Percentiles rank a stretch among this genome's conserved stretches.
Evolutionary conservation across 2,888 invertebrate genomes (phyloP).

Genomic region (Itoplectis maculator): DNA sequence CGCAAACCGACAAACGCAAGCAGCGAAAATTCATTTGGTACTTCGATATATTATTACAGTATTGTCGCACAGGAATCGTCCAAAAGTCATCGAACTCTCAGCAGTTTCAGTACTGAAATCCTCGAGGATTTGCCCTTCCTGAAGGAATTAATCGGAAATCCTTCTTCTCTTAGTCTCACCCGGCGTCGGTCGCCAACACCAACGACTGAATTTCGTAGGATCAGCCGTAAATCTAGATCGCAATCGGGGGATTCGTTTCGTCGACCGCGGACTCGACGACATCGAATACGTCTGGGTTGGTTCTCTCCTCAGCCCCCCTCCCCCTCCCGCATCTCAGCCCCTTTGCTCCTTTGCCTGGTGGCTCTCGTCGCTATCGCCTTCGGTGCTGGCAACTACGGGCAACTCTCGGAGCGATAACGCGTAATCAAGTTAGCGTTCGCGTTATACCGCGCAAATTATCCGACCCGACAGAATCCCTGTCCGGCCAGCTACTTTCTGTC

Average conservation of each 20-base stretch:
- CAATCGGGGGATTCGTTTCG: slow-evolving; percentile 63
- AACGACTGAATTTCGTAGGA: slow-evolving; percentile 46
- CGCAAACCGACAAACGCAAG: background rate
- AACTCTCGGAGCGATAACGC: slow-evolving; percentile 54
- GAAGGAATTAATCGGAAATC: slow-evolving; percentile 58
- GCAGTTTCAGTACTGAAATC: slow-evolving; percentile 38
- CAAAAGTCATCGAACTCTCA: slow-evolving; percentile 32
- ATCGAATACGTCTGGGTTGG: slow-evolving; percentile 52
- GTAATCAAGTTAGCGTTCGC: slow-evolving; percentile 60
- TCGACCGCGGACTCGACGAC: slow-evolving; percentile 53
- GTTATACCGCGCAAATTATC: slow-evolving; percentile 61
- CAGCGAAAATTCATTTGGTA: background rate
- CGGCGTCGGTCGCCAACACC: slow-evolving; percentile 24
- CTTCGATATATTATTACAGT: slow-evolving; percentile 18
- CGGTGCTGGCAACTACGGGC: slow-evolving; percentile 36
- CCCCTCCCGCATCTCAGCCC: background rate
- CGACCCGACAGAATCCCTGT: slow-evolving; percentile 42
- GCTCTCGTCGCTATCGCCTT: slow-evolving; percentile 36
- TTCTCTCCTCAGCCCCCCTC: slow-evolving; percentile 34
- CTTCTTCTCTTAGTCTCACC: slow-evolving; percentile 33
- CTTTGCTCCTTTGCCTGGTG: slow-evolving; percentile 27
- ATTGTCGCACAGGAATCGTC: slow-evolving; percentile 5
- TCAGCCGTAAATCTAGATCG: slow-evolving; percentile 64
- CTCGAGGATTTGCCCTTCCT: slow-evolving; percentile 48
- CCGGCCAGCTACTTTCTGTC: slow-evolving; percentile 18